Base-by-base conservation (phyloP, 2,797 vertebrate species). In the Fistularia tabacaria region DNA sequence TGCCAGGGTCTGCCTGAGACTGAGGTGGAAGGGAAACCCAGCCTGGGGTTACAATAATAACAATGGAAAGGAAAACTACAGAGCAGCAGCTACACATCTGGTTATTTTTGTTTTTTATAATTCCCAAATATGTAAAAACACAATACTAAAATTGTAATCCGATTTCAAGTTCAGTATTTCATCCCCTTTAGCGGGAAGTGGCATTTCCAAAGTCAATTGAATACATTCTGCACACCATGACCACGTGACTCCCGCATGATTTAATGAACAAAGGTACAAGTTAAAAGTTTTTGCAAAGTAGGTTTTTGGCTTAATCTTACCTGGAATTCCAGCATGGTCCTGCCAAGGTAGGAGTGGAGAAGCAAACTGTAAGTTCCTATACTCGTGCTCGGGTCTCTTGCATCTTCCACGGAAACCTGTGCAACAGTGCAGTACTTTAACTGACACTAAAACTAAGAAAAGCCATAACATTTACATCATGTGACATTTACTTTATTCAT, bases 281-380 rank as follows among this genome's bases (percentile, higher is more conserved):
- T 25, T 2, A 25, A 25, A 25, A 25, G 25, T 25, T 25, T 25
- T 25, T 25, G 25, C 25, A 55, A 40, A 57, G 43, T 6, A 10
- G 6, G 15, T 10, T 10, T 9, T 45, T 8, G 15, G 10, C 49
- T 49, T 11, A 10, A 55, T 74, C 74, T 55, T 84, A 97, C 94
- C 92, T 96, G 93, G 76, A 96, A 95, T 82, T 96, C 92, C 78
- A 96, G 85, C 93, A 95, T 95, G 13, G 92, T 94, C 80, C 88
- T 92, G 57, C 94, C 94, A 57, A 84, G 84, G 62, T 93, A 93
- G 36, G 92, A 88, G 69, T 93, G 88, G 64, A 96, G 62, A 87
- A 96, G 92, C 67, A 93, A 87, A 62, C 90, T 90, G 73, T 95
- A 96, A 55, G 92, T 91, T 68, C 94, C 95, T 38, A 96, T 83